Percentiles rank a stretch among this genome's conserved stretches.
Conservation (phyloP, 1,140 invertebrate genomes). For the Euschistus heros region DNA sequence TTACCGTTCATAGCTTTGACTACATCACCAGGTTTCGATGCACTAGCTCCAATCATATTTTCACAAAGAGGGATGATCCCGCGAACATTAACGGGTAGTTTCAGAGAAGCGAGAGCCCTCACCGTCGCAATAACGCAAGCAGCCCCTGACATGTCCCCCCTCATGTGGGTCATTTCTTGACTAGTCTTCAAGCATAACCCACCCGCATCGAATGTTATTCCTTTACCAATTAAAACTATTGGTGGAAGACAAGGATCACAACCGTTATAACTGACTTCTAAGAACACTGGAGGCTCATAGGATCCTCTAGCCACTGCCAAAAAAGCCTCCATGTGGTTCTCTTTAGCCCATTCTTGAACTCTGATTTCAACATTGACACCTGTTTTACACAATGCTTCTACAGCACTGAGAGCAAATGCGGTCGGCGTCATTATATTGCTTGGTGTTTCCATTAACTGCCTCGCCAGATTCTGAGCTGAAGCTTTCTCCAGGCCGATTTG, state of each 20-base stretch:
- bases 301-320: conserved; percentile 50
- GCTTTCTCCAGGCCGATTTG: conserved; percentile 43
- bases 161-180: conserved; percentile 47
- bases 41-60: conserved; percentile 50
- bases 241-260: conserved; percentile 37
- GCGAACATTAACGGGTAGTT: conserved; percentile 46
- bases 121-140: conserved; percentile 46
- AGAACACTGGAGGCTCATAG: conserved; percentile 47
- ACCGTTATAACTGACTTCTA: conserved; percentile 32
- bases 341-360: conserved; percentile 42
- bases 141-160: conserved; percentile 56
- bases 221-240: conserved; percentile 40
- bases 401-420: conserved; percentile 42
- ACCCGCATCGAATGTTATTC: conserved; percentile 55
- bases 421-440: conserved; percentile 53
- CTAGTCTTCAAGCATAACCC: conserved; percentile 50
- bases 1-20: conserved; percentile 53
- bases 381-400: conserved; percentile 37
- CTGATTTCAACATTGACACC: conserved; percentile 38
- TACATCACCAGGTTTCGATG: conserved; percentile 52
- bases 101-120: conserved; percentile 40
- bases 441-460: conserved; percentile 49
- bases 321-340: conserved; percentile 50
- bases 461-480: conserved; percentile 49
- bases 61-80: conserved; percentile 47